Percentiles rank a stretch among this genome's conserved stretches.
These are phyloP conservation scores for Tachycineta bicolor DNA, from an alignment of 2,113 vertebrate species.

Conservation along the genomic window DNA sequence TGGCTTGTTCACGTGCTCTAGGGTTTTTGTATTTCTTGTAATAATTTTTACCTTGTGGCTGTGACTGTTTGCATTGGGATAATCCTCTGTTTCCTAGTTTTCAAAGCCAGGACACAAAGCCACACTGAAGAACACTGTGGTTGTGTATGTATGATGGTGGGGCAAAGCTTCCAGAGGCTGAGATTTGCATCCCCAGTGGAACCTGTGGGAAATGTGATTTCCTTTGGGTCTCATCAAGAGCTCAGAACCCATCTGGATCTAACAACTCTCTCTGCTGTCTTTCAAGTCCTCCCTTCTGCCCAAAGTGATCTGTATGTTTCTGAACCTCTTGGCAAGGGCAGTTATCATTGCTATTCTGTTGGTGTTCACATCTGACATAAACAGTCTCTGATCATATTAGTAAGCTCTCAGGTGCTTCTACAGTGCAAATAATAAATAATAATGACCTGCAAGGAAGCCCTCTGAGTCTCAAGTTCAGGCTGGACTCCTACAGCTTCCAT, in stretches of 20 bases:
- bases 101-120: neutral
- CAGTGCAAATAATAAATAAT: conserved; percentile 58
- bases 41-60: neutral
- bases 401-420: conserved; percentile 25
- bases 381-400: conserved; percentile 38
- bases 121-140: neutral
- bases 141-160: neutral
- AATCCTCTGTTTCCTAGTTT: neutral
- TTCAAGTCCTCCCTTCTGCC: neutral
- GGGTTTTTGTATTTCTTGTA: neutral
- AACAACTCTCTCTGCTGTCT: neutral
- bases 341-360: conserved; percentile 32
- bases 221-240: neutral
- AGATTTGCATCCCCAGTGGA: neutral
- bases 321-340: conserved; percentile 22
- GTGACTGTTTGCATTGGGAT: neutral
- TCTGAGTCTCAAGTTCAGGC: neutral
- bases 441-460: conserved; percentile 12
- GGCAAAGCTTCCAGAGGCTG: neutral
- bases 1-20: neutral
- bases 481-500: neutral
- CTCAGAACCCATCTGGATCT: neutral
- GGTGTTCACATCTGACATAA: conserved; percentile 21
- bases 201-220: rapidly evolving
- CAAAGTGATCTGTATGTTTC: neutral